Conservation (phyloP, 2,797 vertebrate genomes). For the Leucoraja ocellata region DNA sequence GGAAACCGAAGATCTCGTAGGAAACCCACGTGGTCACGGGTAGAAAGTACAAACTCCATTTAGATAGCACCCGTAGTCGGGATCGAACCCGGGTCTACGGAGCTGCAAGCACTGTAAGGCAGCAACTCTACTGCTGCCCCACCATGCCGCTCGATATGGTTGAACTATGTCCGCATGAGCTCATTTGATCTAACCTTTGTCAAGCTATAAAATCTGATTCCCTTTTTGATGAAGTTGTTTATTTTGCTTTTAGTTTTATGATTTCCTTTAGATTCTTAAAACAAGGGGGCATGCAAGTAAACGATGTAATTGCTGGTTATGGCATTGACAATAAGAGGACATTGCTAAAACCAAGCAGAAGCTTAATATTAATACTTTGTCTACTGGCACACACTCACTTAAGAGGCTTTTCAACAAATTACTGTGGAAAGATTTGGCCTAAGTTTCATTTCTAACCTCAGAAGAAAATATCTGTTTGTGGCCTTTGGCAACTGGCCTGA, state of each 20-base stretch:
- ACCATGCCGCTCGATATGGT: background rate
- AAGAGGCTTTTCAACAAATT: background rate
- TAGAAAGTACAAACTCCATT: too few relatives aligned
- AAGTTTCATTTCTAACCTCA: background rate
- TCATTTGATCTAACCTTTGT: background rate
- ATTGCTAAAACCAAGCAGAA: background rate
- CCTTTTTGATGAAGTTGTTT: background rate
- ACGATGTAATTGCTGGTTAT: background rate
- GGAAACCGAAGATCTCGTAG: too few relatives aligned
- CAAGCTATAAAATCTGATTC: background rate
- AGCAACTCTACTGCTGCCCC: too few relatives aligned
- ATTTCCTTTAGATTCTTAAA: background rate
- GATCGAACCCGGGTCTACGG: too few relatives aligned
- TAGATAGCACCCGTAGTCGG: too few relatives aligned
- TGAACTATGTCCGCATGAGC: background rate
- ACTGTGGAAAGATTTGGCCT: background rate
- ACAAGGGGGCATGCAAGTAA: background rate
- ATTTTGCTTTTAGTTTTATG: background rate
- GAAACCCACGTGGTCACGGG: too few relatives aligned
- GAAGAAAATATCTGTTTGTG: slow-evolving; percentile 22
- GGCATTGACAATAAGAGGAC: too few relatives aligned
- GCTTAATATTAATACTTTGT: background rate
- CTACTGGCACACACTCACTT: background rate
- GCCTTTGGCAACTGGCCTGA: slow-evolving; percentile 19
- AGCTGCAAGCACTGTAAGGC: too few relatives aligned